Evolutionary conservation across 2,888 invertebrate genomes (phyloP).

Genomic region (Sylvicola cinctus): DNA sequence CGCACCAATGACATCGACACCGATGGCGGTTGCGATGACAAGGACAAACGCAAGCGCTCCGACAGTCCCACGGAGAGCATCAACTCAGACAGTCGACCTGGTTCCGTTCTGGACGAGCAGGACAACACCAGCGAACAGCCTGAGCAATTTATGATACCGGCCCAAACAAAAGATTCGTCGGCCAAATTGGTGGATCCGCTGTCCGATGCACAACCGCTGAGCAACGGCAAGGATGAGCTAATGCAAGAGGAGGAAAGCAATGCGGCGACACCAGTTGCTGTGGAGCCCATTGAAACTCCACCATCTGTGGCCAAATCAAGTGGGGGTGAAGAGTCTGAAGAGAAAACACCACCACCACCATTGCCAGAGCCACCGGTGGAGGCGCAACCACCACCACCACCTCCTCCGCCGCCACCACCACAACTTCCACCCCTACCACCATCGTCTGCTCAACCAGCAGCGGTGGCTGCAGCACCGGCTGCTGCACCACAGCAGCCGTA

Average conservation of each 20-base stretch:
- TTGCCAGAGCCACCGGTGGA: neutral
- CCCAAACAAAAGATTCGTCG: too few species aligned
- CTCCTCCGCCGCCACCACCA: neutral
- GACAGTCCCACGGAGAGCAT: slow-evolving; percentile 65
- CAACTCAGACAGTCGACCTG: slow-evolving; percentile 54
- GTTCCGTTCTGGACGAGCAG: slow-evolving; percentile 51
- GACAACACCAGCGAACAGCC: slow-evolving; percentile 26
- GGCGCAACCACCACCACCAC: neutral
- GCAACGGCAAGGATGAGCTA: slow-evolving; percentile 8
- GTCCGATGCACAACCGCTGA: slow-evolving; percentile 21
- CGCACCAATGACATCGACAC: slow-evolving; percentile 26
- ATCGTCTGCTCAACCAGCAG: neutral
- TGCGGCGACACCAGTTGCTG: slow-evolving; percentile 6
- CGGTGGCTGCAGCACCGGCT: neutral
- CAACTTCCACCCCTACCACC: neutral
- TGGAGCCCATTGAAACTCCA: too few species aligned
- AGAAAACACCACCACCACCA: too few species aligned
- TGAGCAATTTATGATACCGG: slow-evolving; percentile 10
- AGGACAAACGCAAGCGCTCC: slow-evolving; percentile 31
- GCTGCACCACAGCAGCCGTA: slow-evolving; percentile 4
- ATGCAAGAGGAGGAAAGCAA: slow-evolving; percentile 21
- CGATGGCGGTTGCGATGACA: slow-evolving; percentile 18
- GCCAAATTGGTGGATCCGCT: slow-evolving; percentile 20
- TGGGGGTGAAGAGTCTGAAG: too few species aligned
- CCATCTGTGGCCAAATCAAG: too few species aligned